Evolutionary conservation across 1,140 invertebrate genomes (phyloP).

Genomic region (Ladona fulva): DNA sequence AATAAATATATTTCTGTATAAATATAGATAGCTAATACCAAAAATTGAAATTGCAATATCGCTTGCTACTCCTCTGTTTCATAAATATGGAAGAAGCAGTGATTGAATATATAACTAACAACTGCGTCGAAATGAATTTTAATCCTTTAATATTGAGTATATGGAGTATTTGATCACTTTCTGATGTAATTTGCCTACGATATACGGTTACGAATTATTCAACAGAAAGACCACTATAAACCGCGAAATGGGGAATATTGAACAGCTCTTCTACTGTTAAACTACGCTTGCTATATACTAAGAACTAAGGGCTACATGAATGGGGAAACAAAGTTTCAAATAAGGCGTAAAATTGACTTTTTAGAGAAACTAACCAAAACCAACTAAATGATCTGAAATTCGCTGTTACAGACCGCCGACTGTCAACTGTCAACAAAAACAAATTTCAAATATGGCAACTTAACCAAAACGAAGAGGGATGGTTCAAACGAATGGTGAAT

Average conservation of each 20-base stretch:
- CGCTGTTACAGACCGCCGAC: constrained; percentile 5
- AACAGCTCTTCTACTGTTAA: neutral
- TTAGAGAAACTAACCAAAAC: constrained; percentile 6
- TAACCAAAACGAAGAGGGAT: neutral
- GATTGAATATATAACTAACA: neutral
- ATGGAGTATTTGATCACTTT: neutral
- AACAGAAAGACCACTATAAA: neutral
- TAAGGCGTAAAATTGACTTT: neutral
- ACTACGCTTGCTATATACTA: neutral
- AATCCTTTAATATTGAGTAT: no score
- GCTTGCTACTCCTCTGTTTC: neutral
- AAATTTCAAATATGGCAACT: constrained; percentile 7
- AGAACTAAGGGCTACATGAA: neutral
- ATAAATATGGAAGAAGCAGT: neutral
- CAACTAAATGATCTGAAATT: constrained; percentile 10
- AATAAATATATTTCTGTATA: neutral
- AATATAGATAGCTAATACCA: neutral
- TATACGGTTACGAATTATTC: neutral
- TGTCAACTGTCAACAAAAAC: constrained; percentile 1
- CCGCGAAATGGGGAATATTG: neutral
- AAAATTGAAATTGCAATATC: neutral
- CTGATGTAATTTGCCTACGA: neutral
- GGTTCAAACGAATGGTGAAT: neutral
- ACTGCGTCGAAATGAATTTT: no score
- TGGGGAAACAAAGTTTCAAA: neutral